Conservation (phyloP, 2,113 vertebrate species). For the Poeciliopsis occidentalis region DNA sequence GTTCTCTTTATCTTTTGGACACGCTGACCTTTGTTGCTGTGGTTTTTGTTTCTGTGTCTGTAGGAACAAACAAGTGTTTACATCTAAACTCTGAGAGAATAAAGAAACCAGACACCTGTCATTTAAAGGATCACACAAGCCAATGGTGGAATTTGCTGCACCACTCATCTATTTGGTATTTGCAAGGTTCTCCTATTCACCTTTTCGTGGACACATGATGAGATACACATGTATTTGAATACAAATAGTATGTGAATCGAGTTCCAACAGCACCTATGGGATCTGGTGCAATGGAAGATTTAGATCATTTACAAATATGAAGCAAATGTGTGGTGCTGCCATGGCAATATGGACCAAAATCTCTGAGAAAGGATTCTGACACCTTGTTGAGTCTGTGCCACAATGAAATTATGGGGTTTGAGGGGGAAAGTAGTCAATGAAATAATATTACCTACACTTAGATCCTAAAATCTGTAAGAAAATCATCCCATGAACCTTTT, state of each 20-base stretch:
- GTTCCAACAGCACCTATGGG: not conserved
- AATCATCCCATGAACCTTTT: not conserved
- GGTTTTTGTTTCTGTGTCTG: conserved; percentile 59
- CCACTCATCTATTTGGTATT: not conserved
- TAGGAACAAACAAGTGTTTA: conserved; percentile 63
- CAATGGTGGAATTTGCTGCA: not conserved
- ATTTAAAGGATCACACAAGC: not conserved
- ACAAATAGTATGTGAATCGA: too few relatives aligned
- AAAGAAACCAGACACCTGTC: not conserved
- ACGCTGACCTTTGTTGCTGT: conserved; percentile 57
- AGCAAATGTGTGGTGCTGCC: not conserved
- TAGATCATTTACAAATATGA: not conserved
- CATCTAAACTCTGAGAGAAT: conserved; percentile 48
- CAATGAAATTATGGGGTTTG: not conserved
- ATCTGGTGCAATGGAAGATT: not conserved
- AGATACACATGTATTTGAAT: not conserved
- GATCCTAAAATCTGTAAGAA: not conserved
- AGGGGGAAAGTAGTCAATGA: not conserved
- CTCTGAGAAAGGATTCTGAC: not conserved
- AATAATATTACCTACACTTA: not conserved
- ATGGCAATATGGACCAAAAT: not conserved
- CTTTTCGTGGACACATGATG: not conserved
- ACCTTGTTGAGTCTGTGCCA: not conserved
- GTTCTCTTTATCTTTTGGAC: conserved; percentile 49
- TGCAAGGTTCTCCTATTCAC: not conserved